These are phyloP conservation scores for Pseudorectes ferrugineus DNA, from an alignment of 2,113 vertebrate genomes.

Conservation along the genomic window DNA sequence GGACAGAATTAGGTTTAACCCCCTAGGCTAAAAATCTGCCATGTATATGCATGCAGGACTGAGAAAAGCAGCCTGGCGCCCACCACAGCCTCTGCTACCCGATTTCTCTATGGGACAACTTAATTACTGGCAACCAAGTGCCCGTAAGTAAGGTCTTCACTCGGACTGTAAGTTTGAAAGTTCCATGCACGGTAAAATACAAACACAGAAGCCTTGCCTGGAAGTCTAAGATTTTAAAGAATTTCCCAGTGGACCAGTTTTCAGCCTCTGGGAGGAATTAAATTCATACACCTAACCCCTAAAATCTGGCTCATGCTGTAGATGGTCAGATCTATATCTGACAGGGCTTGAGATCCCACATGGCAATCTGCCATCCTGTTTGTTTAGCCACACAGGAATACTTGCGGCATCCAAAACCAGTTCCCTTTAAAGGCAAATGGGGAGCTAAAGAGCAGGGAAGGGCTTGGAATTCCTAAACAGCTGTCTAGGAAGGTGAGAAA, in stretches of 20 bases:
- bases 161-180: background rate
- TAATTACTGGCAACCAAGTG: background rate
- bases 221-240: background rate
- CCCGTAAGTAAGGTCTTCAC: background rate
- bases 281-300: background rate
- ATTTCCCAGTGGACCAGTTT: background rate
- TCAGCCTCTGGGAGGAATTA: background rate
- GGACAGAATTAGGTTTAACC: background rate
- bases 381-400: background rate
- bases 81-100: background rate
- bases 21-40: background rate
- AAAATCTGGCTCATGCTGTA: background rate
- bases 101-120: background rate
- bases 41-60: background rate
- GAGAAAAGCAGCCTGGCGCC: background rate
- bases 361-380: background rate
- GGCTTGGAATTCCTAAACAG: background rate
- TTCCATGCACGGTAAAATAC: background rate
- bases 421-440: background rate
- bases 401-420: background rate
- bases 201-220: background rate
- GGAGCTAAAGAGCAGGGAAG: background rate
- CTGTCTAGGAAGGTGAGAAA: slow-evolving; percentile 12
- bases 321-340: background rate
- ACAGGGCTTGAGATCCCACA: background rate